phyloP scores from a whole-genome alignment of 2,113 vertebrate genomes.

The Channa maculata region DNA sequence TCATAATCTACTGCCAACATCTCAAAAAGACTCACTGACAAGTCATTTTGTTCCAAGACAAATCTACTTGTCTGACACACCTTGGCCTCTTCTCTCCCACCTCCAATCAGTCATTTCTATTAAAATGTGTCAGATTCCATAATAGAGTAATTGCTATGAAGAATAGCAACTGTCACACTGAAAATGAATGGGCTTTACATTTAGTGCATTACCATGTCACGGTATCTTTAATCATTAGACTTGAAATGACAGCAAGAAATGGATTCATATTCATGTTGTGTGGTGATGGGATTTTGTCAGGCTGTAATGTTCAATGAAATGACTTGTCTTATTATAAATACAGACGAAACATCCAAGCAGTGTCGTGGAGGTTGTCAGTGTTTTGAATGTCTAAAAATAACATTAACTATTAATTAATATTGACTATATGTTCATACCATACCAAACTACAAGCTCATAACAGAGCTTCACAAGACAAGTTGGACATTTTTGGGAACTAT shows the following conservation, averaged over 20 bases:
- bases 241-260: slow-evolving; percentile 44
- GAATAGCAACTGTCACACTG: slow-evolving; percentile 51
- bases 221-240: slow-evolving; percentile 50
- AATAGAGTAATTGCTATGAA: slow-evolving; percentile 54
- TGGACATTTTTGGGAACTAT: background rate
- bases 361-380: slow-evolving; percentile 1
- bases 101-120: slow-evolving; percentile 49
- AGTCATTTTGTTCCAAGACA: slow-evolving; percentile 39
- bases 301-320: slow-evolving; percentile 51
- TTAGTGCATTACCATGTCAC: slow-evolving; percentile 41
- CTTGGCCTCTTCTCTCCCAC: background rate
- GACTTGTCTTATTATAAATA: slow-evolving; percentile 57
- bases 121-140: slow-evolving; percentile 62
- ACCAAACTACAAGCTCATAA: too few relatives aligned
- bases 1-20: background rate
- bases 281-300: slow-evolving; percentile 38
- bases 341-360: slow-evolving; percentile 7
- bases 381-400: background rate
- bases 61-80: slow-evolving; percentile 26
- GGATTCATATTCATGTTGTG: slow-evolving; percentile 48
- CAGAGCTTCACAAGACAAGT: background rate
- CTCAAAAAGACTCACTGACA: slow-evolving; percentile 35
- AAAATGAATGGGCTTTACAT: slow-evolving; percentile 49
- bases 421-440: too few relatives aligned
- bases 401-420: too few relatives aligned